Evolutionary conservation across 2,797 vertebrate species (phyloP), one percentile per base, ranked within the genome.

Genomic region (Otolemur crassicaudatus): DNA sequence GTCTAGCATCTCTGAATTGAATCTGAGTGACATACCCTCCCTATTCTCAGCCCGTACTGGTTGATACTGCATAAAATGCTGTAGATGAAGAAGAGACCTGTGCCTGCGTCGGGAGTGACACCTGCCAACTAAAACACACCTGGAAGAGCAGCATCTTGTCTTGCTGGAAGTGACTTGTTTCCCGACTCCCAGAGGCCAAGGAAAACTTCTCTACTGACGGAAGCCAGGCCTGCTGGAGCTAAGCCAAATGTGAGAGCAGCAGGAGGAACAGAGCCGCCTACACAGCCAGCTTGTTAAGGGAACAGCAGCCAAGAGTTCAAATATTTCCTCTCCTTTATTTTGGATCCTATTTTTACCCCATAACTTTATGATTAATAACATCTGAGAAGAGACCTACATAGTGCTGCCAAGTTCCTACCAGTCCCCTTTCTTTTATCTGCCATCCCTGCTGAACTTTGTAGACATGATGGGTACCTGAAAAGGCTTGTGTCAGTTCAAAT

Each of bases 401-500:
- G 98, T 99, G 27, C 97, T 97, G 82, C 99, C 99, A 99, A 99
- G 97, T 99, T 99, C 87, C 92, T 97, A 70, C 97, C 99, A 60
- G 98, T 99, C 94, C 99, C 99, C 89, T 97, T 99, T 99, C 99
- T 99, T 0, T 98, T 99, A 29, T 99, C 99, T 0, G 98, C 99
- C 2, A 99, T 99, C 90, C 99, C 40, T 70, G n/a, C 99, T n/a
- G 99, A 99, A 99, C 96, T 99, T 99, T 87, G 99, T 99, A 0
- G 99, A 99, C 75, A 99, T 99, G 96, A 99, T 99, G 99, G 99
- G 99, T 94, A 99, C 99, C 86, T 98, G 99, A 94, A 99, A 99
- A 94, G 99, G 99, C 98, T 99, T 99, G 98, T 99, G 99, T 69
- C 99, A 99, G 97, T 99, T 99, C 99, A 99, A 99, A 98, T 99